These are phyloP conservation scores for Hippolais icterina DNA, from an alignment of 2,113 vertebrate genomes.

Conservation along the genomic window DNA sequence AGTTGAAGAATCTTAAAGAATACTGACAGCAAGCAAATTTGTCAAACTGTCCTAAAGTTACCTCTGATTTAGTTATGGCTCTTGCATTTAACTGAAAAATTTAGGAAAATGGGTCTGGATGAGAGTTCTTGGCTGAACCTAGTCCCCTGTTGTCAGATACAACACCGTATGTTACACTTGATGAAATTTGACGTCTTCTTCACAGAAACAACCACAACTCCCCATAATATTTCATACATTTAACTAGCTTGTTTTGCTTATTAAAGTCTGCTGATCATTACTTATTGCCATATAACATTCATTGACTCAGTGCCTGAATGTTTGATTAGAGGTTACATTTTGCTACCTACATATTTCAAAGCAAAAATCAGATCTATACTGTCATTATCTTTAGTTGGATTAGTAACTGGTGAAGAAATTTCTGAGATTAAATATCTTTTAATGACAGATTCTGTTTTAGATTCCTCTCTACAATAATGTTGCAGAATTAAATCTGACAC, in stretches of 20 bases:
- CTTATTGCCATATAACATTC: not conserved
- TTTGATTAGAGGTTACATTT: not conserved
- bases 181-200: not conserved
- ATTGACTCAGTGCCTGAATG: not conserved
- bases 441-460: not conserved
- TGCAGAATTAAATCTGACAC: not conserved
- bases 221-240: not conserved
- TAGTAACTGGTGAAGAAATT: not conserved
- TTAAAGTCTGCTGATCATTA: not conserved
- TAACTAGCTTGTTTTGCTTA: not conserved
- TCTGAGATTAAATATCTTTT: not conserved
- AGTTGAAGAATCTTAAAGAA: not conserved
- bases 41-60: not conserved
- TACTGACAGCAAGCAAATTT: not conserved
- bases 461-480: not conserved
- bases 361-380: not conserved
- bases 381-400: not conserved
- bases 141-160: not conserved
- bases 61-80: not conserved
- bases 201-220: not conserved
- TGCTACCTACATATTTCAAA: not conserved
- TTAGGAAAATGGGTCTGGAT: not conserved
- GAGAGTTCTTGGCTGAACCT: not conserved
- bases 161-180: not conserved
- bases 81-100: not conserved